Evolutionary conservation across 2,797 vertebrate genomes (phyloP).

Genomic region (Helostoma temminkii): DNA sequence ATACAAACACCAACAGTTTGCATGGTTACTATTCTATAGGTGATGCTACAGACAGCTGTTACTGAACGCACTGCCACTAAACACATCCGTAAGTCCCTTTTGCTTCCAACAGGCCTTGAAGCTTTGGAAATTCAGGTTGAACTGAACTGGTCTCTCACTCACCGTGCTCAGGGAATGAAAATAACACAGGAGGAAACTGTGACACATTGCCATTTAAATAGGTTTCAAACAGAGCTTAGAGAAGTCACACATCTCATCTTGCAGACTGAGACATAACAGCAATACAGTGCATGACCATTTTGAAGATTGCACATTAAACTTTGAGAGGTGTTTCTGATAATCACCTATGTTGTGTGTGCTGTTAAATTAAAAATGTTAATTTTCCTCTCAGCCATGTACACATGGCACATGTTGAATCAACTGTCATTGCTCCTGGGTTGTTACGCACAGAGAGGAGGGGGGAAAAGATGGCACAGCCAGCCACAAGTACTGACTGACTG

Average conservation of each 20-base stretch:
- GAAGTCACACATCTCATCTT: constrained; percentile 29
- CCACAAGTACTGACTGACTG: constrained; percentile 31
- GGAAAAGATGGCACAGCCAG: constrained; percentile 45
- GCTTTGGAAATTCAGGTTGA: constrained; percentile 56
- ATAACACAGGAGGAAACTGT: constrained; percentile 32
- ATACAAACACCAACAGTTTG: constrained; percentile 61
- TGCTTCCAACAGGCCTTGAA: constrained; percentile 40
- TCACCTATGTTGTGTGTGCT: constrained; percentile 22
- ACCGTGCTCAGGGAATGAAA: constrained; percentile 71
- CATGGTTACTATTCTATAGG: constrained; percentile 62
- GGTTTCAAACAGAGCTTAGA: constrained; percentile 21
- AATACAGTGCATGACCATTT: constrained; percentile 47
- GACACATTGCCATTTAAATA: constrained; percentile 38
- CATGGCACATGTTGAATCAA: constrained; percentile 57
- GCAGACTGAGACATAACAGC: constrained; percentile 33
- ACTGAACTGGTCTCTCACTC: constrained; percentile 52
- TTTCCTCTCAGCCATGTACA: constrained; percentile 33
- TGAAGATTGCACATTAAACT: constrained; percentile 32
- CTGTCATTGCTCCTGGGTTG: constrained; percentile 49
- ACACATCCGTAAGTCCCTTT: constrained; percentile 34
- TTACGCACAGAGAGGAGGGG: constrained; percentile 30
- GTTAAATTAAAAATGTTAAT: constrained; percentile 19
- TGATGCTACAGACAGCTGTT: constrained; percentile 68
- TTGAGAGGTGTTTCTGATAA: constrained; percentile 18
- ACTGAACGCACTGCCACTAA: constrained; percentile 73